Percentiles rank a stretch among this genome's conserved stretches.
phyloP scores from a whole-genome alignment of 35 echinoderm and acorn worm species.

The Heliocidaris tuberculata region DNA sequence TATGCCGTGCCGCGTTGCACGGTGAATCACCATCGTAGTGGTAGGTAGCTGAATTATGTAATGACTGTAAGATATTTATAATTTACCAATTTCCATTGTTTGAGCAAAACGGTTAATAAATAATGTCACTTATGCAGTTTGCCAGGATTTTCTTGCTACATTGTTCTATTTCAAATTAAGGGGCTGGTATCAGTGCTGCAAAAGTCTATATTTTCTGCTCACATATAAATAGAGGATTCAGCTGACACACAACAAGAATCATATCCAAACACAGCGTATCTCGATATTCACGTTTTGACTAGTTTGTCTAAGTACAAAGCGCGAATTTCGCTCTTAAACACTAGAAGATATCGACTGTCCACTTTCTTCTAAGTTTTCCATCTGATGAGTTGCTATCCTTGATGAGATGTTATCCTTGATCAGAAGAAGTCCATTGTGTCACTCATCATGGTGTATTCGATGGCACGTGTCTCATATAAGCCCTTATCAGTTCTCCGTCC shows the following conservation, averaged over 20 bases:
- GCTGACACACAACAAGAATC: too few species aligned
- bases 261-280: too few species aligned
- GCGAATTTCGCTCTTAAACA: not conserved
- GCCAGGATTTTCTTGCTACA: too few species aligned
- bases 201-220: too few species aligned
- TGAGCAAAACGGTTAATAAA: too few species aligned
- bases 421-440: not conserved
- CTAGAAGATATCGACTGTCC: not conserved
- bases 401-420: not conserved
- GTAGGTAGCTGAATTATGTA: not conserved
- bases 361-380: not conserved
- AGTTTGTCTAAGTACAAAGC: too few species aligned
- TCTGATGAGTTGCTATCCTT: not conserved
- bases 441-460: not conserved
- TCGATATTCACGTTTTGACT: too few species aligned
- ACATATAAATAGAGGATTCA: too few species aligned
- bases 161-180: too few species aligned
- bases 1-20: not conserved
- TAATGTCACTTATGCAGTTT: too few species aligned
- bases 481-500: constrained; percentile 99
- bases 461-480: constrained; percentile 73
- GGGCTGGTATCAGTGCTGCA: too few species aligned
- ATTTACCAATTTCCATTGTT: not conserved
- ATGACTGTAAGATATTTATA: not conserved
- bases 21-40: not conserved